Percentiles rank a stretch among this genome's conserved stretches.
Evolutionary conservation across 2,113 vertebrate species (phyloP).

Genomic region (Quiscalus mexicanus): DNA sequence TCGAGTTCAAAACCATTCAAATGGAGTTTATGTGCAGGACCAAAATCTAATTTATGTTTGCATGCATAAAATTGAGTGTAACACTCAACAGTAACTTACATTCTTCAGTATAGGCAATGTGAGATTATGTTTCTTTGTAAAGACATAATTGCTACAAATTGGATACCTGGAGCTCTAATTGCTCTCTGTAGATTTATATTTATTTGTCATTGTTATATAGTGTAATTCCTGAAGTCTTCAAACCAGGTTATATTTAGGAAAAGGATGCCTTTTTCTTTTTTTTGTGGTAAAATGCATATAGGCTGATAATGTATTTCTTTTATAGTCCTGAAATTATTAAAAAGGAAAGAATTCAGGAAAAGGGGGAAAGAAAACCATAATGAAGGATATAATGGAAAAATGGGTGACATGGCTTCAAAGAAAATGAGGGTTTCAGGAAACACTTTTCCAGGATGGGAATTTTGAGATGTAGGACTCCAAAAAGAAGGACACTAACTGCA

Average conservation of each 20-base stretch:
- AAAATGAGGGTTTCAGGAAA: neutral
- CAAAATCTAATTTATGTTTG: neutral
- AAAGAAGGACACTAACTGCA: neutral
- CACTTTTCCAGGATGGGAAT: neutral
- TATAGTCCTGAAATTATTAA: neutral
- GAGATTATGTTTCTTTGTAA: neutral
- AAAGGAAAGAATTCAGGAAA: neutral
- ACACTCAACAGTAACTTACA: neutral
- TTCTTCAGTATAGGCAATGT: neutral
- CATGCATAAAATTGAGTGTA: neutral
- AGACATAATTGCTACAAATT: neutral
- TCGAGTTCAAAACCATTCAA: neutral
- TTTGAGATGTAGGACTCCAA: neutral
- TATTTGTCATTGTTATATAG: neutral
- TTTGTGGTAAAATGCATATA: neutral
- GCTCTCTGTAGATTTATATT: neutral
- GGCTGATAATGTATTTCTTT: neutral
- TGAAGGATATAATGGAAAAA: neutral
- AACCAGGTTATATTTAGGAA: neutral
- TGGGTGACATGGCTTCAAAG: neutral
- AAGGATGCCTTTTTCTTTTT: neutral
- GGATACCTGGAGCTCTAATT: neutral
- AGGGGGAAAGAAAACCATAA: rapidly evolving
- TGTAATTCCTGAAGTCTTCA: neutral
- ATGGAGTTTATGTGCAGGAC: neutral